Base-by-base conservation (phyloP, 2,888 invertebrate species). In the Chesias legatella region DNA sequence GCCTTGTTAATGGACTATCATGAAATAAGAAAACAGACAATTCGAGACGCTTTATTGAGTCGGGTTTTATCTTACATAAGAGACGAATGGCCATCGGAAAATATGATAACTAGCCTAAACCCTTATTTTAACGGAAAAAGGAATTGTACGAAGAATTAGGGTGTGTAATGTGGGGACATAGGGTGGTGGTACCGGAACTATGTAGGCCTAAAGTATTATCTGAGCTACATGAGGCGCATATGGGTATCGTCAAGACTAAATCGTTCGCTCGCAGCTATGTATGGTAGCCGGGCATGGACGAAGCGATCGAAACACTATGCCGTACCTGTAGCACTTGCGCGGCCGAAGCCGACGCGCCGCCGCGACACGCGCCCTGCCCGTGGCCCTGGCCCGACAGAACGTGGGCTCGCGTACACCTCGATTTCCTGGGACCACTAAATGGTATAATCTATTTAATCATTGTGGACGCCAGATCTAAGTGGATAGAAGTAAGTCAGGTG, bases 281-380 rank as follows among this genome's bases (percentile, higher is more conserved):
- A n/a, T 48, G 45, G 48, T 51, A 43, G 45, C 40, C 51, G 10
- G 48, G 48, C 1, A 22, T 52, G 0, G 51, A 41, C 72, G 58
- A 38, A 71, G 55, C 27, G 63, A 7, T 54, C 0, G 47, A 54
- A 7, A 11, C 10, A 0, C 22, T 22, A n/a, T 50, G 48, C 6
- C 36, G 34, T 1, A 11, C 3, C 1, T 50, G 48, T 22, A 6
- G 7, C 1, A 17, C 29, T 4, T 50, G 48, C 22, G 45, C 46
- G 0, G 24, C 10, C 3, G 34, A 22, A 7, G 32, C 36, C 1
- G 28, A 35, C 1, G 8, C 76, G 73, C 43, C 45, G 6, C 45
- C 41, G 9, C 24, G 20, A 3, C 30, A 30, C 30, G 31, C 31
- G 10, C 31, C 21, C 7, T 6, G 24, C 1, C 24, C 33, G 0